Percentiles rank a stretch among this genome's conserved stretches.
These are phyloP conservation scores for Meles meles DNA, from an alignment of 2,113 vertebrate species.

Conservation along the genomic window DNA sequence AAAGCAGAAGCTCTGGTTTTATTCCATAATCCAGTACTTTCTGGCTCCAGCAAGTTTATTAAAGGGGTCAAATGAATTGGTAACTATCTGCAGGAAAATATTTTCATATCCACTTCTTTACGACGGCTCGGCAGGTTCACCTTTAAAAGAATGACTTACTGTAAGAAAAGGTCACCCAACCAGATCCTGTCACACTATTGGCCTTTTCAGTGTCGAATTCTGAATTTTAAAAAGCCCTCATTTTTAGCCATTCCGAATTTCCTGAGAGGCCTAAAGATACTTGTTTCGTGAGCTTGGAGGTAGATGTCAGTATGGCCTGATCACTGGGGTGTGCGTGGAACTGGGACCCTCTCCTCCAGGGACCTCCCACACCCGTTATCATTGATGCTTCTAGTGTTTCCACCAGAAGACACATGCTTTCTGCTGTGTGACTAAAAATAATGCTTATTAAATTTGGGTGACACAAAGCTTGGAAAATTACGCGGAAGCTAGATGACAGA, in stretches of 20 bases:
- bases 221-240: not conserved
- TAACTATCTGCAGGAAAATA: not conserved
- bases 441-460: not conserved
- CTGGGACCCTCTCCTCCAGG: not conserved
- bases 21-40: not conserved
- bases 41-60: not conserved
- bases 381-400: not conserved
- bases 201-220: slow-evolving; percentile 6
- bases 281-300: not conserved
- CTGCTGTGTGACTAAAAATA: not conserved
- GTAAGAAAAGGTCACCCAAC: not conserved
- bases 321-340: not conserved
- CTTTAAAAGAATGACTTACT: slow-evolving; percentile 38
- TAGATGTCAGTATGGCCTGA: not conserved
- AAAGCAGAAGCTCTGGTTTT: not conserved
- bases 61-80: not conserved
- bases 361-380: not conserved
- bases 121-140: not conserved
- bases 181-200: not conserved
- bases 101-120: not conserved
- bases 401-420: not conserved
- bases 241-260: not conserved
- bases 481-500: not conserved
- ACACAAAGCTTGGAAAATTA: not conserved
- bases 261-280: not conserved